Conservation (phyloP, 2,888 invertebrate genomes). For the Drosophila anomelani region DNA sequence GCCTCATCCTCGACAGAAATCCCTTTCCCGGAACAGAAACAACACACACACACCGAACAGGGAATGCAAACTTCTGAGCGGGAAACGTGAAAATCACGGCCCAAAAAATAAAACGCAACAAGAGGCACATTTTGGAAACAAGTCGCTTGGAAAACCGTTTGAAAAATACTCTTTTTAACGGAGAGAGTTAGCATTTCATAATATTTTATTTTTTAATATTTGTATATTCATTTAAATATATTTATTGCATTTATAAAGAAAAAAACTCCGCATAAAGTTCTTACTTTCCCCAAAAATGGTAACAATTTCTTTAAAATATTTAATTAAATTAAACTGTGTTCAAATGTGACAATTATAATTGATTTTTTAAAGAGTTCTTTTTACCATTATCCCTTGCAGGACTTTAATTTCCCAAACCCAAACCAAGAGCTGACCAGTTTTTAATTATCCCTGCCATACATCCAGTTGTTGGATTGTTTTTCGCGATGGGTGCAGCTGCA, state of each 20-base stretch:
- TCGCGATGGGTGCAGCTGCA: slow-evolving; percentile 13
- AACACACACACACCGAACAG: slow-evolving; percentile 15
- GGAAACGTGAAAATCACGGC: slow-evolving; percentile 70
- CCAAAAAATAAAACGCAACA: slow-evolving; percentile 66
- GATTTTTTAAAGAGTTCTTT: background rate
- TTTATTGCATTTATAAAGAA: fast-evolving
- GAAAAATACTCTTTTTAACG: slow-evolving; percentile 18
- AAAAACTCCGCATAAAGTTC: background rate
- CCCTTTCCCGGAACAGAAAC: slow-evolving; percentile 12
- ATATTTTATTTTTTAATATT: no score
- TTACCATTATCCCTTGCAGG: background rate
- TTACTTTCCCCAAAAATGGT: background rate
- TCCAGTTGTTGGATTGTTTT: slow-evolving; percentile 17
- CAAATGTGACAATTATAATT: background rate
- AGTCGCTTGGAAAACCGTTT: slow-evolving; percentile 7
- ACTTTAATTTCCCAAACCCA: background rate
- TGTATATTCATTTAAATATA: background rate
- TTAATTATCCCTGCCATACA: slow-evolving; percentile 5
- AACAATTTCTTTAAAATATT: no score
- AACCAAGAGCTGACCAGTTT: background rate
- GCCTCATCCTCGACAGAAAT: slow-evolving; percentile 1
- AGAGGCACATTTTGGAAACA: slow-evolving; percentile 31
- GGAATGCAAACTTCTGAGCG: slow-evolving; percentile 56
- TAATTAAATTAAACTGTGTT: background rate
- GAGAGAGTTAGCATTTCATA: background rate